Evolutionary conservation across 1,140 invertebrate species (phyloP).

Genomic region (Rhynchophorus ferrugineus): DNA sequence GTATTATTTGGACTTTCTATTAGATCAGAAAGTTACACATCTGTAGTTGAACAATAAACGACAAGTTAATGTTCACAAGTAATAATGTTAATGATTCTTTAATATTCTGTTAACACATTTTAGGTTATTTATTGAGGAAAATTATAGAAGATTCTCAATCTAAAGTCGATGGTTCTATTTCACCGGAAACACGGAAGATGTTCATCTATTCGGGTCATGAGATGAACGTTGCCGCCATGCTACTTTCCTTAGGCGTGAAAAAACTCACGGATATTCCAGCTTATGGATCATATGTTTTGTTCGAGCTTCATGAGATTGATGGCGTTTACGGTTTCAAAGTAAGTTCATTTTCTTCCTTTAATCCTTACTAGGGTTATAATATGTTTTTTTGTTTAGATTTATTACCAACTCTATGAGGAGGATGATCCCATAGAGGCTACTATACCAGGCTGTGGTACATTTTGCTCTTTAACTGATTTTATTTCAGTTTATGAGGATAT

Average conservation of each 20-base stretch:
- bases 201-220: conserved; percentile 27
- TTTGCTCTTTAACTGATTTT: neutral
- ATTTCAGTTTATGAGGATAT: neutral
- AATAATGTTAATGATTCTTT: no score
- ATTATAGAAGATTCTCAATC: conserved; percentile 5
- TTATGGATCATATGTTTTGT: neutral
- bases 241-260: conserved; percentile 12
- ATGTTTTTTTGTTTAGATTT: neutral
- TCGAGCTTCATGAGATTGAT: neutral
- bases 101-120: no score
- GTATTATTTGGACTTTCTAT: no score
- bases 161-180: conserved; percentile 7
- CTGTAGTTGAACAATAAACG: no score
- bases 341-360: neutral
- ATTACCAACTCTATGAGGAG: neutral
- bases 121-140: conserved; percentile 13
- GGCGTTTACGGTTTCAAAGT: neutral
- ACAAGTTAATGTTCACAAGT: no score
- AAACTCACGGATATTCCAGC: neutral
- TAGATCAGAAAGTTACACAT: no score
- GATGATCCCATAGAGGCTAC: neutral
- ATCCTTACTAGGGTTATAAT: neutral
- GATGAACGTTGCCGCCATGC: conserved; percentile 16
- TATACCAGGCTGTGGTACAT: neutral
- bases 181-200: conserved; percentile 5